A percentile compares a stretch with the other conserved stretches of the same genome.
These are phyloP conservation scores for Pristionchus pacificus DNA, from an alignment of 1,140 invertebrate genomes.

Conservation along the genomic window DNA sequence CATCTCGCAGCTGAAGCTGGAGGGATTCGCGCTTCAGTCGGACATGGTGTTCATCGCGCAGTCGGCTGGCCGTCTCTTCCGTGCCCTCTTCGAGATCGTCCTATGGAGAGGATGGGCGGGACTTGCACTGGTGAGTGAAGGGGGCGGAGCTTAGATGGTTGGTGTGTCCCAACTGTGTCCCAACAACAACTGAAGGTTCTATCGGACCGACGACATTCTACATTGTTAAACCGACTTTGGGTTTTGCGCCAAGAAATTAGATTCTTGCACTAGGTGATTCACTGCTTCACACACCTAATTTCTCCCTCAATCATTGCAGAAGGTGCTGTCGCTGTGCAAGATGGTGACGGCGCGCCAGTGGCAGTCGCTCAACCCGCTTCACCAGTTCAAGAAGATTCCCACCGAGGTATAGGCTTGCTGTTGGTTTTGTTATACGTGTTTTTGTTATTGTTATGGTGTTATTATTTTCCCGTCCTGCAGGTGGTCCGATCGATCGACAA, in stretches of 20 bases:
- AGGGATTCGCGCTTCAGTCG: conserved; percentile 95
- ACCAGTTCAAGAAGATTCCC: conserved; percentile 96
- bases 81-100: conserved; percentile 94
- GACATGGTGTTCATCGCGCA: conserved; percentile 99
- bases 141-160: too few species aligned
- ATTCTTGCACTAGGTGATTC: too few species aligned
- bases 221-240: too few species aligned
- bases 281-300: too few species aligned
- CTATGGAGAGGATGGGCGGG: conserved; percentile 89
- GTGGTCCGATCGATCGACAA: conserved; percentile 97
- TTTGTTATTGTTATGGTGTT: background rate
- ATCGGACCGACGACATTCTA: too few species aligned
- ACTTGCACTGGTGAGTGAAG: conserved; percentile 76
- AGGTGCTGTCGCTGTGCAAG: conserved; percentile 89
- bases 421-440: background rate
- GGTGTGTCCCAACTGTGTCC: too few species aligned
- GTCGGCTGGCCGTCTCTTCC: conserved; percentile 85
- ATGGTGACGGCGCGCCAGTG: conserved; percentile 92
- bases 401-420: conserved; percentile 67
- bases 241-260: too few species aligned
- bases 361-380: conserved; percentile 96
- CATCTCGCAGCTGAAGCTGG: conserved; percentile 94
- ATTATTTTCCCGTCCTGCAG: background rate
- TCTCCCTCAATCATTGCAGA: conserved; percentile 58
- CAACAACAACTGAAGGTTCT: too few species aligned